Percentiles rank a stretch among this genome's conserved stretches.
phyloP scores from a whole-genome alignment of 35 echinoderm and acorn worm genomes.

The Lytechinus variegatus region DNA sequence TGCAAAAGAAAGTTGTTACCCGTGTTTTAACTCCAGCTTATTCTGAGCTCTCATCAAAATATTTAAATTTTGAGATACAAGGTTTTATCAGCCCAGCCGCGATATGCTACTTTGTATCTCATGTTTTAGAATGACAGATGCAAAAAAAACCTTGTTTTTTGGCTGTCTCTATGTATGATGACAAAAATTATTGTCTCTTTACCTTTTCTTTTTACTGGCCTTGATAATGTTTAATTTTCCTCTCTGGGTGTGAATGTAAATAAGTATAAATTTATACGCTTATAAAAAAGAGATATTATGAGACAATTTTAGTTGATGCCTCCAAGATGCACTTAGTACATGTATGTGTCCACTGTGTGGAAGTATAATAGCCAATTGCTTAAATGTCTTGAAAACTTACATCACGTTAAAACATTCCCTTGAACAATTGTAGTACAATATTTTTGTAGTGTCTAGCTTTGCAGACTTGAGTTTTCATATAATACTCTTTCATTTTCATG shows the following conservation, averaged over 20 bases:
- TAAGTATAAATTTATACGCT: background rate
- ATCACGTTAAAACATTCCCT: constrained; percentile 12
- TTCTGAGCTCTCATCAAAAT: no score
- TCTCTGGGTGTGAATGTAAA: background rate
- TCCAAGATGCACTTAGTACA: background rate
- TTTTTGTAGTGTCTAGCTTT: constrained; percentile 1
- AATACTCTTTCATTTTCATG: background rate
- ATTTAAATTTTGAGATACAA: no score
- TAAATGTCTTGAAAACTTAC: background rate
- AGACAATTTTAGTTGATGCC: background rate
- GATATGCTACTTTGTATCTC: no score
- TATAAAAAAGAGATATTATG: background rate
- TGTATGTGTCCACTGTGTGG: background rate
- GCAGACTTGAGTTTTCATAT: background rate
- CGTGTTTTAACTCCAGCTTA: no score
- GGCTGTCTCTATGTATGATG: no score
- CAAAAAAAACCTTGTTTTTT: background rate
- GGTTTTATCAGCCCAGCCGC: no score
- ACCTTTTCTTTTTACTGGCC: background rate
- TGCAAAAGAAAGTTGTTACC: no score
- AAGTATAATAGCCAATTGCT: background rate
- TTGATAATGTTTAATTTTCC: background rate
- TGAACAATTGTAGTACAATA: background rate
- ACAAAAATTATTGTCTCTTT: no score
- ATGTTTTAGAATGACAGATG: no score